Percentiles rank a stretch among this genome's conserved stretches.
These are phyloP conservation scores for Hypomecis punctinalis DNA, from an alignment of 2,888 invertebrate genomes.

Conservation along the genomic window DNA sequence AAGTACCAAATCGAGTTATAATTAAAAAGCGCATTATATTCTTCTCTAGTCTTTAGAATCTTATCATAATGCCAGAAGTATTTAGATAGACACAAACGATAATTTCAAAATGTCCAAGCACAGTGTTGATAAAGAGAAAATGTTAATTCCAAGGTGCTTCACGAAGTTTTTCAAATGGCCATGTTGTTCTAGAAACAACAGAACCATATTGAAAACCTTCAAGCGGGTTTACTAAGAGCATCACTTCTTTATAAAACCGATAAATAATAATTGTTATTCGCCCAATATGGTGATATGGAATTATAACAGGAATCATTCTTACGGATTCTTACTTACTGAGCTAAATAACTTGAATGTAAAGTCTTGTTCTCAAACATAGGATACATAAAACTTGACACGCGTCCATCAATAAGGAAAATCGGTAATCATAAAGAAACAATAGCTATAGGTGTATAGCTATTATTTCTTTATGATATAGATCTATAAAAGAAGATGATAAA, in stretches of 20 bases:
- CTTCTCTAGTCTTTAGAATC: not conserved
- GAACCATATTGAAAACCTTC: slow-evolving; percentile 23
- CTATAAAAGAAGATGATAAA: no score
- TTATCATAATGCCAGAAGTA: slow-evolving; percentile 19
- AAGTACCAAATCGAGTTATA: not conserved
- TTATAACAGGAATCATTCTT: slow-evolving; percentile 1
- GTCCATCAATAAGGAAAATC: no score
- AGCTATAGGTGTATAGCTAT: no score
- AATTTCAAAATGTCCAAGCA: slow-evolving; percentile 11
- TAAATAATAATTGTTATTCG: slow-evolving; percentile 27
- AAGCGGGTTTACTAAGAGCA: slow-evolving; percentile 21
- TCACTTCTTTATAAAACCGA: slow-evolving; percentile 25
- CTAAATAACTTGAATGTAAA: not conserved
- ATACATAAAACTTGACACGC: no score
- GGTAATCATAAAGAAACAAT: no score
- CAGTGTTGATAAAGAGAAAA: slow-evolving; percentile 11
- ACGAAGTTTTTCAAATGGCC: slow-evolving; percentile 24
- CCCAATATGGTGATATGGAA: not conserved
- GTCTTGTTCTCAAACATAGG: not conserved
- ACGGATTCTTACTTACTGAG: no score
- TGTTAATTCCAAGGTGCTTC: slow-evolving; percentile 16
- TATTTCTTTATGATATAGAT: no score
- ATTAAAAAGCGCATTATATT: slow-evolving; percentile 1
- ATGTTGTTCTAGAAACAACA: slow-evolving; percentile 29
- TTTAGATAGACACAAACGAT: slow-evolving; percentile 28